Evolutionary conservation across 2,888 invertebrate genomes (phyloP), one percentile per base, ranked within the genome.

Genomic region (Zaprionus lineosus): DNA sequence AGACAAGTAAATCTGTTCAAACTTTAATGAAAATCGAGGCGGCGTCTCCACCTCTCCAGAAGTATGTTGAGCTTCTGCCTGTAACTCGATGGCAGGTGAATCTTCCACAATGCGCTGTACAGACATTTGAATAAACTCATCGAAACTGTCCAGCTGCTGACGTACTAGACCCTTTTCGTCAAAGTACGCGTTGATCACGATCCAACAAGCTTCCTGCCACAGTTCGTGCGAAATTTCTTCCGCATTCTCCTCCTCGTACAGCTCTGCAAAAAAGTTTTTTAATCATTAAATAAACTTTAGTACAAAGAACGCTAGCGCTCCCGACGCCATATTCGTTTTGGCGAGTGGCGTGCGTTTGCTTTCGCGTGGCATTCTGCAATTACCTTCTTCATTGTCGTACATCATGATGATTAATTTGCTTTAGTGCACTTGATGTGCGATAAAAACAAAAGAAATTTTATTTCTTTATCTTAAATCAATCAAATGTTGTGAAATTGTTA

Each of bases 151-250:
- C 75, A 99, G 92, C 89, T 99, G 99, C 89, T 99, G 99, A 43
- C 99, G 94, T 33, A 99, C 99, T 69, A 99, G 92, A 90, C 99
- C 99, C 91, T 99, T 99, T 90, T 99, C 99, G 89, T 99, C 99
- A 88, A 99, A 99, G 91, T 99, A 99, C 0, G 99, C 98, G 89
- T 98, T 98, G 88, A 99, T 99, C 61, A 99, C 99, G 87, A 99
- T 98, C 99, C 99, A 99, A 87, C 99, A 99, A 34, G 99, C 99
- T 92, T 99, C 99, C 91, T 99, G 99, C 99, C 99, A 99, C 69
- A 99, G 91, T 89, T 99, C 99, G 3, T 98, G 95, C 21, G 98
- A 97, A 86, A 99, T 98, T 91, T 99, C 99, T 90, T 97, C 98
- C 7, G 94, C 94, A 88, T 96, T 96, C 86, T 96, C 96, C 87